phyloP scores from a whole-genome alignment of 2,888 invertebrate species.

The Polyommatus iphigenia region DNA sequence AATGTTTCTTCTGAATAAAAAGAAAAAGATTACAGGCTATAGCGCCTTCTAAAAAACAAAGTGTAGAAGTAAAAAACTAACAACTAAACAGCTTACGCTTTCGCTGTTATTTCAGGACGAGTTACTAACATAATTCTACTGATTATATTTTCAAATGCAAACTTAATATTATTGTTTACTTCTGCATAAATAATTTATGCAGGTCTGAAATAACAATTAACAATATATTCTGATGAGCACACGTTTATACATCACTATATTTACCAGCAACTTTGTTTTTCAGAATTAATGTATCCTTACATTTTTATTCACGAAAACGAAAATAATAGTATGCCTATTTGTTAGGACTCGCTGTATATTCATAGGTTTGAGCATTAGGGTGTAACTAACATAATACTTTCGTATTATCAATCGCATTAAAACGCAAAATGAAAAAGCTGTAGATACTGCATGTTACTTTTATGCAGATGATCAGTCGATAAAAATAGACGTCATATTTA shows the following conservation, averaged over 20 bases:
- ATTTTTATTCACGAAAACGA: too few species aligned
- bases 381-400: too few species aligned
- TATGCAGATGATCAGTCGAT: background rate
- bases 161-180: background rate
- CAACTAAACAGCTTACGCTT: background rate
- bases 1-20: too few species aligned
- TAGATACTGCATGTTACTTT: background rate
- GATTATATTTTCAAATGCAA: background rate
- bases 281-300: too few species aligned
- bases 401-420: too few species aligned
- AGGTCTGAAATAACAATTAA: background rate
- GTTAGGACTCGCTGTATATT: too few species aligned
- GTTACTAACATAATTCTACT: background rate
- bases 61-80: background rate
- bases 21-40: too few species aligned
- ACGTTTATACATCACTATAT: too few species aligned
- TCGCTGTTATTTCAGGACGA: background rate
- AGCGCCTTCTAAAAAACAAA: background rate
- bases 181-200: background rate
- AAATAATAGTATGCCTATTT: too few species aligned
- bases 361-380: too few species aligned
- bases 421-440: too few species aligned
- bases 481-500: background rate
- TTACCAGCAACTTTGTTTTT: too few species aligned
- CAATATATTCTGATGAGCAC: background rate